These are phyloP conservation scores for Diarsia dahlii DNA, from an alignment of 2,888 invertebrate species.

Conservation along the genomic window DNA sequence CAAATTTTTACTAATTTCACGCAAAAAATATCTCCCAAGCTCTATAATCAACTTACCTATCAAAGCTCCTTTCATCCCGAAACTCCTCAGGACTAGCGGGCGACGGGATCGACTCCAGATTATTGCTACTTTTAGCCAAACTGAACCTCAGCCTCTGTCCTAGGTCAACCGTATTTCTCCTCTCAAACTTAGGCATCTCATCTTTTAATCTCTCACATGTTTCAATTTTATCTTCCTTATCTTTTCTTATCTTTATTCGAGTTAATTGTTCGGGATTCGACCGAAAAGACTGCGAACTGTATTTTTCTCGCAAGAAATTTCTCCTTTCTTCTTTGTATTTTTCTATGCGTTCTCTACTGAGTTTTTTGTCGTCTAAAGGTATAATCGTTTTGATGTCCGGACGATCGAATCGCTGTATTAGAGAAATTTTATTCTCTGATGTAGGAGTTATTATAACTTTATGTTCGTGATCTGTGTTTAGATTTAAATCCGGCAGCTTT, in stretches of 20 bases:
- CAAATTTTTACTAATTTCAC: background rate
- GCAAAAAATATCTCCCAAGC: conserved; percentile 27
- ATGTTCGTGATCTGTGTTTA: conserved; percentile 79
- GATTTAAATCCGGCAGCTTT: conserved; percentile 86
- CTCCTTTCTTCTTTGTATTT: conserved; percentile 80
- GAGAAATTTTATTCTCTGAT: conserved; percentile 91
- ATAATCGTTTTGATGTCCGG: conserved; percentile 81
- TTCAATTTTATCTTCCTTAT: conserved; percentile 73
- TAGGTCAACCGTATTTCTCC: conserved; percentile 87
- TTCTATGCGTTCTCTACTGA: conserved; percentile 95
- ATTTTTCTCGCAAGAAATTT: conserved; percentile 92
- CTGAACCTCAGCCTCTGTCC: conserved; percentile 87
- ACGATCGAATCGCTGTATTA: conserved; percentile 89
- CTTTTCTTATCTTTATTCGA: conserved; percentile 84
- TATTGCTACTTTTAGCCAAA: conserved; percentile 83
- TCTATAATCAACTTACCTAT: conserved; percentile 72
- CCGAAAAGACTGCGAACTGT: conserved; percentile 95
- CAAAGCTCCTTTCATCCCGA: conserved; percentile 64
- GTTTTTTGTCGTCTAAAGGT: conserved; percentile 89
- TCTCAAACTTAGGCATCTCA: conserved; percentile 83
- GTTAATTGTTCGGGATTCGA: conserved; percentile 91
- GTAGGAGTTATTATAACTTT: conserved; percentile 90
- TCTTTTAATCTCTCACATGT: conserved; percentile 75
- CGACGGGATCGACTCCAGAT: conserved; percentile 82
- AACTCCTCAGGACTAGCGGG: conserved; percentile 74